Percentiles rank a stretch among this genome's conserved stretches.
These are phyloP conservation scores for Chaetophractus vellerosus DNA, from an alignment of 2,797 vertebrate species.

Conservation along the genomic window DNA sequence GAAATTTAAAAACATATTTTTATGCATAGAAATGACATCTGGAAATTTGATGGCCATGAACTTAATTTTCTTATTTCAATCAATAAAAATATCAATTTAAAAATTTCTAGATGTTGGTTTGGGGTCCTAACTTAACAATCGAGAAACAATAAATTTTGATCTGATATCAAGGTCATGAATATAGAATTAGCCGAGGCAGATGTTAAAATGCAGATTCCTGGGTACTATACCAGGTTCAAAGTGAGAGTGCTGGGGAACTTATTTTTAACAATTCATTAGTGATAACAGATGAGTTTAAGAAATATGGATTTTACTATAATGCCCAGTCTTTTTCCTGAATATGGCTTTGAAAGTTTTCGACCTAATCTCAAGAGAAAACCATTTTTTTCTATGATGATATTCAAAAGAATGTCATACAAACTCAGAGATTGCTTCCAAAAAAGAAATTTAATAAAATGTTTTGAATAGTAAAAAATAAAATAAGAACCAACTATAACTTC, in stretches of 20 bases:
- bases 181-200: background rate
- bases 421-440: background rate
- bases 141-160: conserved; percentile 14
- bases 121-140: background rate
- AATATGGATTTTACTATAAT: background rate
- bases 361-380: background rate
- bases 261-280: background rate
- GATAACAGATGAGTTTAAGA: background rate
- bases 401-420: background rate
- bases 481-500: background rate
- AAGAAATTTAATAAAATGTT: conserved; percentile 21
- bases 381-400: conserved; percentile 44
- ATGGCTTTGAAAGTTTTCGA: background rate
- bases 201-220: background rate
- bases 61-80: background rate
- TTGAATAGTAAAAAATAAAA: background rate
- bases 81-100: background rate
- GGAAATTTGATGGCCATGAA: background rate
- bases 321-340: background rate
- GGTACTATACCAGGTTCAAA: background rate
- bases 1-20: background rate
- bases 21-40: background rate
- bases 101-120: background rate
- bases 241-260: background rate
- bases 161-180: conserved; percentile 13